Evolutionary conservation across 2,888 invertebrate species (phyloP).

Genomic region (Philaethria dido): DNA sequence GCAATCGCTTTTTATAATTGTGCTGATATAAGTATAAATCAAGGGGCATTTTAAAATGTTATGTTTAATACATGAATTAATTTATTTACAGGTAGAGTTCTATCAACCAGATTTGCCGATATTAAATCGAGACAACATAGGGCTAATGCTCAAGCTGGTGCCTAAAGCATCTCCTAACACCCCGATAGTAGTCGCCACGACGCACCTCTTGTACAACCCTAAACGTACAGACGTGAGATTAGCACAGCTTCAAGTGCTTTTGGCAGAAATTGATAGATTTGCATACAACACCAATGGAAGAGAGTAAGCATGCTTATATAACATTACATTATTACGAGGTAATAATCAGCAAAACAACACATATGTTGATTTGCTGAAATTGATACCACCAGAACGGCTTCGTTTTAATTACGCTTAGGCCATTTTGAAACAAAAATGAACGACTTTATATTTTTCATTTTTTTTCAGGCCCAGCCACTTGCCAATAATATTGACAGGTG

Average conservation of each 20-base stretch:
- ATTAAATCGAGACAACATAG: conserved; percentile 95
- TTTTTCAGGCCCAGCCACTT: conserved; percentile 78
- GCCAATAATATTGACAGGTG: conserved; percentile 95
- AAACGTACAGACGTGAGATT: conserved; percentile 93
- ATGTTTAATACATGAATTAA: background rate
- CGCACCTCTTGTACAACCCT: conserved; percentile 97
- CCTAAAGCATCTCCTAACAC: conserved; percentile 75
- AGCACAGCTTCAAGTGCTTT: conserved; percentile 92
- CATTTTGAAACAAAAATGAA: too few relatives aligned
- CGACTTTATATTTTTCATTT: background rate
- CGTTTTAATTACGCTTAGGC: too few relatives aligned
- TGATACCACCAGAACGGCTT: too few relatives aligned
- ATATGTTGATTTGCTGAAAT: too few relatives aligned
- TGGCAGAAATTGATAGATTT: conserved; percentile 93
- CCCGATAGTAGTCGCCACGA: conserved; percentile 92
- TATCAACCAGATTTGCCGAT: conserved; percentile 85
- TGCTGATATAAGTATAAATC: too few relatives aligned
- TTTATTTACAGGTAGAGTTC: conserved; percentile 84
- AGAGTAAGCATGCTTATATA: conserved; percentile 51
- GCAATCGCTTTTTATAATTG: too few relatives aligned
- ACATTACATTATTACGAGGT: background rate
- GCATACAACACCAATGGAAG: conserved; percentile 77
- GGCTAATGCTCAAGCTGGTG: conserved; percentile 89
- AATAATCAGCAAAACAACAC: too few relatives aligned
- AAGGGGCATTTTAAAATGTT: background rate